Conservation (phyloP, 2,888 invertebrate species). For the Omphaloscelis lunosa region DNA sequence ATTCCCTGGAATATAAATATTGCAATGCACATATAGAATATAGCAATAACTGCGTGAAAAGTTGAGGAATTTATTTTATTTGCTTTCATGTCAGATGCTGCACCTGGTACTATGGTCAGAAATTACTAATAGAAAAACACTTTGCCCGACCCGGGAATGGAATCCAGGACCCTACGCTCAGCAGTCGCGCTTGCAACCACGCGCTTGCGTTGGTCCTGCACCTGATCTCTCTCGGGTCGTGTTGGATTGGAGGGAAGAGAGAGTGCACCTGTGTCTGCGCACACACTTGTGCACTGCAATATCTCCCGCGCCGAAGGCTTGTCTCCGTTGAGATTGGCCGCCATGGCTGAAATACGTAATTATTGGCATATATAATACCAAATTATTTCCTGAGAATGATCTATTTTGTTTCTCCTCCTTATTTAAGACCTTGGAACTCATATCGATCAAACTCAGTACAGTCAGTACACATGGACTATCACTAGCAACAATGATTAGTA, state of each 20-base stretch:
- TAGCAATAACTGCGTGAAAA: slow-evolving; percentile 13
- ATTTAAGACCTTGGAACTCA: background rate
- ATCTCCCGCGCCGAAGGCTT: too few species aligned
- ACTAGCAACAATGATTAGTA: slow-evolving; percentile 1
- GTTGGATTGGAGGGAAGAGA: too few species aligned
- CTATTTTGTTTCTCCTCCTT: background rate
- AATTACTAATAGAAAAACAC: too few species aligned
- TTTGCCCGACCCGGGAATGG: too few species aligned
- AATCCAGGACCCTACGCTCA: too few species aligned
- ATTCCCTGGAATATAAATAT: slow-evolving; percentile 40
- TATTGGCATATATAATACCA: background rate
- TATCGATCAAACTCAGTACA: background rate
- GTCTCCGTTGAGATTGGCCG: too few species aligned
- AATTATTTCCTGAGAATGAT: background rate
- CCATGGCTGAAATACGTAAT: background rate
- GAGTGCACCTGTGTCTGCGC: too few species aligned
- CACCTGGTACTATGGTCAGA: too few species aligned
- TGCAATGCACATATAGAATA: slow-evolving; percentile 26
- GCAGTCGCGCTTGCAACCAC: too few species aligned
- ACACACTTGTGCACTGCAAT: too few species aligned
- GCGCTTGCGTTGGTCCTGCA: too few species aligned
- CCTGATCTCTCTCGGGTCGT: too few species aligned
- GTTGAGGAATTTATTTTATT: slow-evolving; percentile 17
- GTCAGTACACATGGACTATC: background rate
- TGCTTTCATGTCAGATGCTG: background rate